Percentiles rank a stretch among this genome's conserved stretches.
Conservation (phyloP, 2,797 vertebrate species). For the Ammospiza maritima region DNA sequence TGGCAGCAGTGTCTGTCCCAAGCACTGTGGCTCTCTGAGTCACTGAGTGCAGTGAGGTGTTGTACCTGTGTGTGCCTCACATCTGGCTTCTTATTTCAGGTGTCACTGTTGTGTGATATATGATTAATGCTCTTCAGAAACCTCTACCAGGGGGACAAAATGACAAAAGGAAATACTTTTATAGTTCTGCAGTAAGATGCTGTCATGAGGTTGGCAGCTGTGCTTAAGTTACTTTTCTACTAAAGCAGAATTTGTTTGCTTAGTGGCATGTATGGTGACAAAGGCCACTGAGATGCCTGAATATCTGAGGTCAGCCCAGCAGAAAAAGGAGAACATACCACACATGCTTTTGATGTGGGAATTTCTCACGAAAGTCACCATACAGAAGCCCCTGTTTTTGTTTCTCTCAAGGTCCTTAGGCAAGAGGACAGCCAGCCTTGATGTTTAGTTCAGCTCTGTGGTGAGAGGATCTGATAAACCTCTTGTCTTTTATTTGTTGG, state of each 20-base stretch:
- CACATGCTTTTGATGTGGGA: conserved; percentile 20
- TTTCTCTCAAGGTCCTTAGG: conserved; percentile 14
- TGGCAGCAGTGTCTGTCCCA: background rate
- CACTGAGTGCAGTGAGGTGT: background rate
- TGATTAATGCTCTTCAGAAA: background rate
- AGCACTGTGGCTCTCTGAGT: background rate
- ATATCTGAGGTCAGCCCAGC: conserved; percentile 39
- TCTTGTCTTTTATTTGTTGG: conserved; percentile 32
- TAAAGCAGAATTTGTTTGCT: background rate
- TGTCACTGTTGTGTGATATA: background rate
- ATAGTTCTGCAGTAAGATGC: background rate
- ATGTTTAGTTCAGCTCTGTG: conserved; percentile 25
- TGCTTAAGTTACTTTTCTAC: conserved; percentile 52
- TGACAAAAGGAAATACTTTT: background rate
- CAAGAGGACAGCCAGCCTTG: background rate
- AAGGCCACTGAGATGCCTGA: conserved; percentile 25
- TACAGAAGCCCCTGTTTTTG: background rate
- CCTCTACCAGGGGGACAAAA: background rate
- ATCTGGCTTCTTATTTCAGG: background rate
- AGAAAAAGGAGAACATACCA: conserved; percentile 36
- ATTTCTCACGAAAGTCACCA: background rate
- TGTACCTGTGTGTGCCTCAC: background rate
- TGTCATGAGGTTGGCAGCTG: background rate
- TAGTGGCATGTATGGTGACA: conserved; percentile 12
- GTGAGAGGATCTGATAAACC: conserved; percentile 53